Evolutionary conservation across 2,888 invertebrate genomes (phyloP).

Genomic region (Slavum lentiscoides): DNA sequence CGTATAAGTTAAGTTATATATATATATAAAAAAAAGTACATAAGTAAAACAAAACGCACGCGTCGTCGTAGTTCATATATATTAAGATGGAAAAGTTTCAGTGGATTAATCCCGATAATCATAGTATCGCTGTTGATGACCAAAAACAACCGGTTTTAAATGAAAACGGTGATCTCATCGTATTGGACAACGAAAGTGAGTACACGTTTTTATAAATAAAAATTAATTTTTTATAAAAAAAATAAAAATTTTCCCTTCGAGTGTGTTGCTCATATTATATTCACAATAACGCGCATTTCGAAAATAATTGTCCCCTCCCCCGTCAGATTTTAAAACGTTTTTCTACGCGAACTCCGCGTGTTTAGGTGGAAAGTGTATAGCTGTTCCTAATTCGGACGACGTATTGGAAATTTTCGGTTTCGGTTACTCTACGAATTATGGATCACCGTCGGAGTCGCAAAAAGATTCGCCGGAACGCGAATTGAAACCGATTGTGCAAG

Average conservation of each 20-base stretch:
- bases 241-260: too few species aligned
- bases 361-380: slow-evolving; percentile 48
- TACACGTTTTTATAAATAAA: background rate
- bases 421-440: slow-evolving; percentile 5
- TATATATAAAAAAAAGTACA: background rate
- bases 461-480: slow-evolving; percentile 42
- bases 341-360: background rate
- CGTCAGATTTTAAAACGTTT: background rate
- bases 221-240: too few species aligned
- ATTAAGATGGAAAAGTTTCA: slow-evolving; percentile 38
- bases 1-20: slow-evolving; percentile 30
- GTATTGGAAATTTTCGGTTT: slow-evolving; percentile 46
- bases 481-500: slow-evolving; percentile 40
- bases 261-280: background rate
- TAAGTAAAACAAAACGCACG: background rate
- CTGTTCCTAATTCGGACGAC: slow-evolving; percentile 42
- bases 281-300: background rate
- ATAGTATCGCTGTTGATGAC: slow-evolving; percentile 47
- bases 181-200: slow-evolving; percentile 50
- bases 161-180: slow-evolving; percentile 50
- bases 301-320: too few species aligned
- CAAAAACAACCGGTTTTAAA: slow-evolving; percentile 48
- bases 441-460: slow-evolving; percentile 10
- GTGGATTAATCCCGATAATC: slow-evolving; percentile 49
- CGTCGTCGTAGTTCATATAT: background rate